Evolutionary conservation across 2,797 vertebrate species (phyloP).

Genomic region (Glossophaga mutica): DNA sequence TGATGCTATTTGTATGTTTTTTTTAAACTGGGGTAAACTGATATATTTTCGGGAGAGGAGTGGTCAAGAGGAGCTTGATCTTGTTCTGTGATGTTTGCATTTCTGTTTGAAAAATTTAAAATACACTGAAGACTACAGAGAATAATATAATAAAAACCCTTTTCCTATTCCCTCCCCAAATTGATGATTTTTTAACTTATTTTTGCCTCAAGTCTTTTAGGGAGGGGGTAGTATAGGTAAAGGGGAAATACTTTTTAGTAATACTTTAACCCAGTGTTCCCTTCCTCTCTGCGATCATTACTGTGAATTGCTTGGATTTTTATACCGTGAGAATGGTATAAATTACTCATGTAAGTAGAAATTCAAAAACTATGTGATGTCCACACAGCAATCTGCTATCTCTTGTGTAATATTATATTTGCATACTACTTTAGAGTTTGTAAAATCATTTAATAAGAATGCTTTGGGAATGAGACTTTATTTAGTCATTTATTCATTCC

Average conservation of each 20-base stretch:
- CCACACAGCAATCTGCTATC: slow-evolving; percentile 3
- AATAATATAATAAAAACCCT: neutral
- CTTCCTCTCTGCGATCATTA: neutral
- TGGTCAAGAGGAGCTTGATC: neutral
- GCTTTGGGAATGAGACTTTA: neutral
- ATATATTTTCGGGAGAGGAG: neutral
- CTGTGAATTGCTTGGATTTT: neutral
- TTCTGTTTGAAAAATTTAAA: slow-evolving; percentile 39
- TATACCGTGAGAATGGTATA: neutral
- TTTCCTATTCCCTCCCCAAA: neutral
- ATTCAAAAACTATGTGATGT: neutral
- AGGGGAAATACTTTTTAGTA: neutral
- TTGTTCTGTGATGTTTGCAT: neutral
- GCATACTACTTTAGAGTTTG: neutral
- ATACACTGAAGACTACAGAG: neutral
- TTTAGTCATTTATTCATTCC: neutral
- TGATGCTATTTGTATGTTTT: neutral
- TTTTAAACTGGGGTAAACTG: neutral
- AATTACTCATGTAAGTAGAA: slow-evolving; percentile 31
- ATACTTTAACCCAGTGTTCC: neutral
- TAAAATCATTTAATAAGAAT: slow-evolving; percentile 27
- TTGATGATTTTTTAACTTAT: neutral
- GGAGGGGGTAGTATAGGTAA: neutral
- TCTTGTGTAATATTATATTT: neutral
- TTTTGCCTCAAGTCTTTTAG: slow-evolving; percentile 10